Base-by-base conservation (phyloP, 2,888 invertebrate genomes). In the Aromia moschata region DNA sequence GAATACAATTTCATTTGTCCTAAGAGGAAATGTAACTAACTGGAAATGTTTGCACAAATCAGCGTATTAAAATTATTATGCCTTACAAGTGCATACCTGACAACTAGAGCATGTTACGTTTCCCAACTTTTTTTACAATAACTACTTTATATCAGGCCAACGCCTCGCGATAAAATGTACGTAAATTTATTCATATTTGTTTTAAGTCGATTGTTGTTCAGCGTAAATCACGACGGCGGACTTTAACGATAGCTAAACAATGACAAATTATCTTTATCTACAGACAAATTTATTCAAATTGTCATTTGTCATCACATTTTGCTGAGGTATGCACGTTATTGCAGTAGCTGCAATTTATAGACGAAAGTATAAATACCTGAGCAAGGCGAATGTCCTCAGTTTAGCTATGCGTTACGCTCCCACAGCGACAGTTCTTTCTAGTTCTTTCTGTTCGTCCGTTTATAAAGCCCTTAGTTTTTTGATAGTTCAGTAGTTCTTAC, bases 261-360 rank as follows among this genome's bases (percentile, higher is more conserved):
- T 25, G 49, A 49, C 49, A 49, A 38, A 49, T 49, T 49, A 49
- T 25, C 18, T 38, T 25, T 38, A 49, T 9, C 20, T 4, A 7
- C 36, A 14, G 49, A 49, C 49, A 49, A 40, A 49, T 49, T 49
- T 49, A 49, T 49, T 38, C 15, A 38, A 25, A 49, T 18, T 36
- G 47, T 36, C 36, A 14, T 47, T 47, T 37, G 36, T 47, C 18
- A 47, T 47, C 18, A 16, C 12, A 12, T 47, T 47, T 31, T n/a
- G 1, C 17, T 47, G 15, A 40, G 17, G n/a, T 17, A 40, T 40
- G 18, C 4, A 40, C 17, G 15, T 40, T 18, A 36, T 47, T 37
- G 17, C 17, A 17, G 17, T 12, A 47, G 18, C 37, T 46, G 33
- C 12, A n/a, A n/a, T n/a, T n/a, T n/a, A n/a, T n/a, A n/a, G n/a